Base-by-base conservation (phyloP, 2,113 vertebrate genomes). In the Labeo catla region DNA sequence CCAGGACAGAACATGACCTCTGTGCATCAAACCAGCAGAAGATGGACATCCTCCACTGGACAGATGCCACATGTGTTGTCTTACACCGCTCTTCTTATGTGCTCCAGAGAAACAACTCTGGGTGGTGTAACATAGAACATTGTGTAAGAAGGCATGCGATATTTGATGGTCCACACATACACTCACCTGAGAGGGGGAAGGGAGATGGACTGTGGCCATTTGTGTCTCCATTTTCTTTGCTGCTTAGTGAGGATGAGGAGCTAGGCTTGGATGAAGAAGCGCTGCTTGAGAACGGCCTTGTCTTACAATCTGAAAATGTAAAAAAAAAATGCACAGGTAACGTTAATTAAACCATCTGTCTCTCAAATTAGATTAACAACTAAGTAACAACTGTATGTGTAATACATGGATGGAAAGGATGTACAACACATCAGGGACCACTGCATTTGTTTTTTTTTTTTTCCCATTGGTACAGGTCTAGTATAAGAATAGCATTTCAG, bases 201-300 rank as follows among this genome's bases (percentile, higher is more conserved):
- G 96, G 96, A 91, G 97, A 95, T 74, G 96, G 95, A 90, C 97
- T 97, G 93, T 96, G 97, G 91, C 96, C 97, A 77, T 97, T 97
- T 89, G 95, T 93, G 92, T 95, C 95, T 86, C 96, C 96, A 83
- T 96, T 97, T 92, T 99, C 98, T 91, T 96, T 96, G 89, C 95
- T 86, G 92, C 95, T 95, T 85, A 96, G 94, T 68, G 97, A 97
- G 72, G 96, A 95, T 21, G 97, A 96, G 84, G 96, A 93, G 91
- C 95, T 95, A 85, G 97, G 96, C 89, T 99, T 99, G 92, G 95
- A 94, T 86, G 96, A 92, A 54, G 96, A 95, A 77, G 93, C 95
- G 84, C 92, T 90, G 93, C 94, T 95, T 90, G 96, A 94, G 90
- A 96, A 95, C 93, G 96, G 97, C 83, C 97, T 97, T 87, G 94